Base-by-base conservation (phyloP, 2,113 vertebrate species). In the Nipponia nippon region DNA sequence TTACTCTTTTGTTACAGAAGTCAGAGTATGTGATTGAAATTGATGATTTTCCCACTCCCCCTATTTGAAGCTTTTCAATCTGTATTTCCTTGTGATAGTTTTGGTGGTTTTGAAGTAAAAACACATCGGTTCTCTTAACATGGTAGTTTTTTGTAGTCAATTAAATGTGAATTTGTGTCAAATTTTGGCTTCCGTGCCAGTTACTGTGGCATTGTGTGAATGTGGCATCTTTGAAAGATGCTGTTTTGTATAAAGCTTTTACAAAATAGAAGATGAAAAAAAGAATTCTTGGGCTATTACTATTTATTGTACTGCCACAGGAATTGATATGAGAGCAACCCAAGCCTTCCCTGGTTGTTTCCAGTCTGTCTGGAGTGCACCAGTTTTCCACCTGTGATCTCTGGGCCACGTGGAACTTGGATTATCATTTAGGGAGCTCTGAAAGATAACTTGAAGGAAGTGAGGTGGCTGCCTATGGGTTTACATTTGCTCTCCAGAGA, bases 391-490 rank as follows among this genome's bases (percentile, higher is more conserved):
- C 13, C n/a, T 63, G 50, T 40, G 49, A 44, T 56, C 29, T 61
- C 27, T 90, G 47, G 26, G 52, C 52, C 2, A 1, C 0, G 0
- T 65, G n/a, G 53, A 92, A 59, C 32, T 79, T 2, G 6, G 6
- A 10, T 58, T 73, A 19, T 53, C 8, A 8, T 55, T 82, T 47
- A 42, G 56, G 55, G 22, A 90, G 20, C 82, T 83, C 1, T 70
- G 32, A 36, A 61, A 36, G 32, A 18, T 36, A 81, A 66, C 13
- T 61, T 2, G 1, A 81, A 85, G 47, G 38, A 36, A 62, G 32
- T 16, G 46, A 89, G 67, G 46, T 52, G n/a, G 12, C 55, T 82
- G 29, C 61, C 47, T 87, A 1, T 58, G 47, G 70, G 56, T 7
- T 96, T 82, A 14, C 7, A 5, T 79, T 88, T 65, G 34, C 21